A percentile compares a stretch with the other conserved stretches of the same genome.
Evolutionary conservation across 2,113 vertebrate species (phyloP).

Genomic region (Dipodomys stephensi): DNA sequence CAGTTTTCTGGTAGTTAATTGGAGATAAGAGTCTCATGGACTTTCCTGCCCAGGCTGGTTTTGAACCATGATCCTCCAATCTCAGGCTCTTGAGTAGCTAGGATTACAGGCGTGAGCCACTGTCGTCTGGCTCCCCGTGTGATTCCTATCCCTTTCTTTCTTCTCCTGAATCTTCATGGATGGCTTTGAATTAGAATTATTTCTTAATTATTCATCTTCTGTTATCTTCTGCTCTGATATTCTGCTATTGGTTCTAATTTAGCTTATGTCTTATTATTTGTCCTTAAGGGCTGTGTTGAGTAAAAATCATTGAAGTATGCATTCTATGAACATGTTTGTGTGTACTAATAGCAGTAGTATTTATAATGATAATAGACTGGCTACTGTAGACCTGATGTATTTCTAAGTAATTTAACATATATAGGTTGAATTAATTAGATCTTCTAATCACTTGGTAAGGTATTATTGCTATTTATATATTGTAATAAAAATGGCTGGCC

Average conservation of each 20-base stretch:
- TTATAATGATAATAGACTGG: not conserved
- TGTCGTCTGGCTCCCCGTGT: not conserved
- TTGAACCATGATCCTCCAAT: too few species aligned
- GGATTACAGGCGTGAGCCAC: too few species aligned
- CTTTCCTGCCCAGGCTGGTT: too few species aligned
- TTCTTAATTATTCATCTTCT: not conserved
- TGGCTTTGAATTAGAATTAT: not conserved
- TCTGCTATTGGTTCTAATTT: not conserved
- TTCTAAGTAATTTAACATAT: not conserved
- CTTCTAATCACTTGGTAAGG: not conserved
- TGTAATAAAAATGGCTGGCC: not conserved
- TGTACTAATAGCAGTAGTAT: not conserved
- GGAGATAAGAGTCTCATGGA: too few species aligned
- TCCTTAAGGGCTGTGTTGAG: not conserved
- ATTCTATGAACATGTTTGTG: not conserved
- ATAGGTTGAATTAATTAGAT: not conserved
- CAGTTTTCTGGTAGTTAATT: too few species aligned
- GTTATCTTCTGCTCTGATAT: not conserved
- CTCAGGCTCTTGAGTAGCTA: too few species aligned
- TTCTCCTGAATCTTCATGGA: rapidly evolving
- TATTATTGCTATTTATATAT: not conserved
- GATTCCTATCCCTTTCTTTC: not conserved
- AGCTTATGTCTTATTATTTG: not conserved
- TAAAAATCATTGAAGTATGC: not conserved
- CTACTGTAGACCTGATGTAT: not conserved